Base-by-base conservation (phyloP, 30 jellyfish, hydroid and myxozoan species). In the Turritopsis rubra region DNA sequence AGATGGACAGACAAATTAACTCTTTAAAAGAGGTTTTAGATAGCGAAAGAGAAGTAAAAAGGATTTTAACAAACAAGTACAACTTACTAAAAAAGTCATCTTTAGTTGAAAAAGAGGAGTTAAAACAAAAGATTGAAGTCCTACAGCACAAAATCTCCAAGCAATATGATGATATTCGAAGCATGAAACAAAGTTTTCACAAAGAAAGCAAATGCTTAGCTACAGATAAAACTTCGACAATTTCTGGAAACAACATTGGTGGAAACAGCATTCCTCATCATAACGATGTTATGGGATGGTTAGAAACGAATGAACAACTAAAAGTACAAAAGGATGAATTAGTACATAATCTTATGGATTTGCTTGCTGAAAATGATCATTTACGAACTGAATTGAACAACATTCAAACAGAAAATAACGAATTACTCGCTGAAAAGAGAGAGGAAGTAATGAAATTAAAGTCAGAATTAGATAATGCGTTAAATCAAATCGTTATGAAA, bases 91-190 rank as follows among this genome's bases (percentile, higher is more conserved):
- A 27, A 68, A 68, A 19, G 21, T 7, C 77, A 23, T 68, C 77
- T 27, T 68, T 68, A 68, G 77, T n/a, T n/a, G 77, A 68, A 68
- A 68, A 27, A 68, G 77, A 68, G 30, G 77, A 68, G 30, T 7
- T 68, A 19, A 27, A n/a, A 68, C 77, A 68, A 27, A 68, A 68
- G 19, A 68, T 68, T n/a, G 31, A 68, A 68, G 77, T 68, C 9
- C 28, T 68, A 27, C 16, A 68, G 16, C 28, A 27, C 0, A 68
- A 68, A 27, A 68, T 68, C 77, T 68, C 77, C 30, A 27, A 68
- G 19, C 77, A n/a, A 1, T 9, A 68, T 7, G 30, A 68, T 17
- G 31, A 68, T 23, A 23, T 68, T 23, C 28, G 77, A 68, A 68
- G 19, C 0, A 27, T n/a, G 28, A 68, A 68, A 68, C 28, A n/a